Conservation (phyloP, 2,113 vertebrate genomes). For the Illadopsis cleaveri region DNA sequence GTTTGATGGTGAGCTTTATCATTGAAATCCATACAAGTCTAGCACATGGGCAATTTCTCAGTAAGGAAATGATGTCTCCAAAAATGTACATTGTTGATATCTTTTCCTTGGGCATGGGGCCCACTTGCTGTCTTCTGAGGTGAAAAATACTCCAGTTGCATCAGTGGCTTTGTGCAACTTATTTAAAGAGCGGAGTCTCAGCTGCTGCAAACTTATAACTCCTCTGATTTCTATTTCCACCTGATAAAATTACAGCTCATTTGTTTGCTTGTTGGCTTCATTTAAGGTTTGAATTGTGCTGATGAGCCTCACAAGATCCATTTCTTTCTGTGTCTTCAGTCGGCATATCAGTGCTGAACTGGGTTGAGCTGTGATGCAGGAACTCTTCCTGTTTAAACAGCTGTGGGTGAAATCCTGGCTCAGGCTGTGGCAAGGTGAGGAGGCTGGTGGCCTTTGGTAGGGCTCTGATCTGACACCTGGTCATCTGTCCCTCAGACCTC, state of each 20-base stretch:
- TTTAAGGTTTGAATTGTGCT: constrained; percentile 52
- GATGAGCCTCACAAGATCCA: constrained; percentile 31
- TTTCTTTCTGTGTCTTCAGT: neutral
- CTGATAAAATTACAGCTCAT: constrained; percentile 32
- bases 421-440: neutral
- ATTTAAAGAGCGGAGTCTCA: constrained; percentile 10
- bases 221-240: constrained; percentile 48
- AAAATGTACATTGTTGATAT: neutral
- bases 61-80: constrained; percentile 13
- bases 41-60: constrained; percentile 32
- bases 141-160: constrained; percentile 2
- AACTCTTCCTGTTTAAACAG: neutral
- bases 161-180: neutral
- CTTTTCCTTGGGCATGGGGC: constrained; percentile 11
- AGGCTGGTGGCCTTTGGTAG: neutral
- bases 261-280: constrained; percentile 50
- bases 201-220: neutral
- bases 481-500: neutral
- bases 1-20: neutral
- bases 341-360: neutral
- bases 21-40: constrained; percentile 39
- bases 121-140: constrained; percentile 17
- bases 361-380: neutral
- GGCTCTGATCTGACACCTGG: neutral
- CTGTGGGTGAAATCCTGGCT: neutral